phyloP scores from a whole-genome alignment of 2,797 vertebrate species.

The Hyperoplus immaculatus region DNA sequence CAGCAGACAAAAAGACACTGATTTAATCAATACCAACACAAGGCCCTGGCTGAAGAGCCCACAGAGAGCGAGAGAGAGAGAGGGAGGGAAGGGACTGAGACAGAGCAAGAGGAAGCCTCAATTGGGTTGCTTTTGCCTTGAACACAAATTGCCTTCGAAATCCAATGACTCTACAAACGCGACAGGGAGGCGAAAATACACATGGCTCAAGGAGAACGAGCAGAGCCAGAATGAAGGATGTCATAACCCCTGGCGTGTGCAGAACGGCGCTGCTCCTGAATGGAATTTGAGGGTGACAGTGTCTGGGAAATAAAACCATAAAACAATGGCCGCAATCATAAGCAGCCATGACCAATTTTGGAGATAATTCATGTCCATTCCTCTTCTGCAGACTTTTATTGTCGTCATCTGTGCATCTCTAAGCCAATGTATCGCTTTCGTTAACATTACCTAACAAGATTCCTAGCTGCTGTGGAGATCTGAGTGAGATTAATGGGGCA shows the following conservation, averaged over 20 bases:
- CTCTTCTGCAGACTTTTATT: constrained; percentile 52
- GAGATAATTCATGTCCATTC: constrained; percentile 34
- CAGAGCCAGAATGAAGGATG: constrained; percentile 41
- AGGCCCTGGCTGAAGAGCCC: constrained; percentile 69
- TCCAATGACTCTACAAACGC: constrained; percentile 50
- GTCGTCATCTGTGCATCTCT: constrained; percentile 41
- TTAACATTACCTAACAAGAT: constrained; percentile 48
- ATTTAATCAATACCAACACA: constrained; percentile 82
- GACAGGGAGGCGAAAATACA: constrained; percentile 48
- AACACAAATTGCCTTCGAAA: constrained; percentile 71
- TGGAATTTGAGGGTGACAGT: constrained; percentile 31
- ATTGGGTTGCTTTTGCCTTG: constrained; percentile 66
- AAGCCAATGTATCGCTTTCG: constrained; percentile 26
- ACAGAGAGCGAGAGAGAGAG: constrained; percentile 38
- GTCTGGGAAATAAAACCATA: constrained; percentile 47
- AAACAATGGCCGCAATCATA: constrained; percentile 56
- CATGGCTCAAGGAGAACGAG: constrained; percentile 44
- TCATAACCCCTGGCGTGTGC: constrained; percentile 30
- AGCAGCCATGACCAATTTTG: constrained; percentile 44
- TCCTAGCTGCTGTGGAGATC: constrained; percentile 45
- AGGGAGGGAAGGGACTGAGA: constrained; percentile 30
- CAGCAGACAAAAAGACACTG: constrained; percentile 76
- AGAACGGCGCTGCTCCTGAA: constrained; percentile 12
- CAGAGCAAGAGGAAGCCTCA: constrained; percentile 41
- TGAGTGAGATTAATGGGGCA: constrained; percentile 56